Conservation (phyloP, 35 echinoderm and acorn worm species). For the Apostichopus japonicus region DNA sequence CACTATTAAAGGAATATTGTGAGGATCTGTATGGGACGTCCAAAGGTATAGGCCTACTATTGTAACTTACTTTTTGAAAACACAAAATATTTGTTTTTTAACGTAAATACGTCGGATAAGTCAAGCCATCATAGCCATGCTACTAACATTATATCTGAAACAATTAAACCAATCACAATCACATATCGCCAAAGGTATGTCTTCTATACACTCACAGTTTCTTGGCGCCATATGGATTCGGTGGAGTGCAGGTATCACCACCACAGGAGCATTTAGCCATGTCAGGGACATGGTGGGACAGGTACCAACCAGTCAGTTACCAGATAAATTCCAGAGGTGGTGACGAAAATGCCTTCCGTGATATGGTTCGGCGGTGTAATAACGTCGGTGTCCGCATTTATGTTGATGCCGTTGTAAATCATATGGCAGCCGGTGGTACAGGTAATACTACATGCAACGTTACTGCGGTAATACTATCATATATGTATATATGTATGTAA, state of each 20-base stretch:
- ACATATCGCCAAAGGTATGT: too few species aligned
- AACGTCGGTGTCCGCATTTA: conserved; percentile 70
- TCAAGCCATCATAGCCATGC: too few species aligned
- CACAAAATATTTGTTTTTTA: too few species aligned
- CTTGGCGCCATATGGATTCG: conserved; percentile 56
- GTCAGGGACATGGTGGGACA: conserved; percentile 57
- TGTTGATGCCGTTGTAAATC: conserved; percentile 75
- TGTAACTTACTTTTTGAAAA: too few species aligned
- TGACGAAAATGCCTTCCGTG: conserved; percentile 6
- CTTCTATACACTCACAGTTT: conserved; percentile 21
- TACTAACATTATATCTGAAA: too few species aligned
- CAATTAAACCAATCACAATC: too few species aligned
- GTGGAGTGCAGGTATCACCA: conserved; percentile 76
- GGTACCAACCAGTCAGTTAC: conserved; percentile 75
- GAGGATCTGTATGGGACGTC: too few species aligned
- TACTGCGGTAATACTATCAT: too few species aligned
- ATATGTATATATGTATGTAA: too few species aligned
- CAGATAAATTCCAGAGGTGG: conserved; percentile 51
- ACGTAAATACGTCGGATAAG: too few species aligned
- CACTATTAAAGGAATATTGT: too few species aligned
- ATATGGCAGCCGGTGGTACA: conserved; percentile 58
- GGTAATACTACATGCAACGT: not conserved
- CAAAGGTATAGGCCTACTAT: too few species aligned
- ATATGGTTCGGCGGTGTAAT: conserved; percentile 76
- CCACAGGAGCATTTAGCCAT: conserved; percentile 51